Conservation (phyloP, 2,113 vertebrate genomes). For the Leptocoma aspasia region DNA sequence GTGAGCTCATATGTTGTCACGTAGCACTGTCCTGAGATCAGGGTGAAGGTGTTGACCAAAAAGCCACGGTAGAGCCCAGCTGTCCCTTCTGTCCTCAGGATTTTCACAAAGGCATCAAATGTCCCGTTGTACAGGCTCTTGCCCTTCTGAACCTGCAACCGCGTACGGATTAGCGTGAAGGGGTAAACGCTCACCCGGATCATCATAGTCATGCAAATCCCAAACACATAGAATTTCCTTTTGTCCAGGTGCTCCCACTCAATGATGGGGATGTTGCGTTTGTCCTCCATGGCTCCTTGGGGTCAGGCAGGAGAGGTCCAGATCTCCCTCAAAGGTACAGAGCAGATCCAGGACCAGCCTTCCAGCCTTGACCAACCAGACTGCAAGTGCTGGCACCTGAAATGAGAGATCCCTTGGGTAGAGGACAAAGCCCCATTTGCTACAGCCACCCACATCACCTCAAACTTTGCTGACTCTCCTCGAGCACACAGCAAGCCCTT, state of each 20-base stretch:
- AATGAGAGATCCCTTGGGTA: neutral
- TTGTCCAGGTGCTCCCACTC: constrained; percentile 99
- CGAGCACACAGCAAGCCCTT: neutral
- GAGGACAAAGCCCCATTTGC: fast-evolving
- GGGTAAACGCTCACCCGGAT: constrained; percentile 93
- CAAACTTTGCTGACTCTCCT: neutral
- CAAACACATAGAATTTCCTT: constrained; percentile 92
- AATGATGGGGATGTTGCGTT: constrained; percentile 91
- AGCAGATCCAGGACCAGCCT: neutral
- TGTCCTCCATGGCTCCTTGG: constrained; percentile 72
- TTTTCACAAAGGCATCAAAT: constrained; percentile 90
- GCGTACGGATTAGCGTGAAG: constrained; percentile 90
- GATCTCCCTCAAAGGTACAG: neutral
- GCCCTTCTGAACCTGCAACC: constrained; percentile 93
- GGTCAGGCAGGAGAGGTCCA: neutral
- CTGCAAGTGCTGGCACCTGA: neutral
- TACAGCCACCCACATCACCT: neutral
- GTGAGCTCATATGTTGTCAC: constrained; percentile 95
- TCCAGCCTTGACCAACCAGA: neutral
- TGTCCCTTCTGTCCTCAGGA: constrained; percentile 83
- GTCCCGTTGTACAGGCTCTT: constrained; percentile 90
- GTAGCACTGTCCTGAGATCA: constrained; percentile 92
- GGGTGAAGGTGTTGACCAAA: constrained; percentile 91
- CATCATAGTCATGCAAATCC: constrained; percentile 93
- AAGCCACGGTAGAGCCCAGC: constrained; percentile 91